phyloP scores from a whole-genome alignment of 2,797 vertebrate species.

The Chloroceryle amazona region DNA sequence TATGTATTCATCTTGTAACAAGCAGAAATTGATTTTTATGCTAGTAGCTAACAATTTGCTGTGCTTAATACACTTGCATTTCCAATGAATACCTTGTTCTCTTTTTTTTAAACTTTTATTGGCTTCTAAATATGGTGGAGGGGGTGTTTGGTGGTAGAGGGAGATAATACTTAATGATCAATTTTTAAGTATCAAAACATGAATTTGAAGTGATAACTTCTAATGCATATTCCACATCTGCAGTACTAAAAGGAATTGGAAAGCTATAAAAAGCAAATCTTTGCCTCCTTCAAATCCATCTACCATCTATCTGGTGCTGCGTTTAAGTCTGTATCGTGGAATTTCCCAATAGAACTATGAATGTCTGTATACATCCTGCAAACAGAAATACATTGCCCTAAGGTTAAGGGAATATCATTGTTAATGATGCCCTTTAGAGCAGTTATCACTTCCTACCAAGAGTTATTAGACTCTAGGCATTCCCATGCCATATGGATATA shows the following conservation, averaged over 20 bases:
- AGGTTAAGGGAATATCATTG: slow-evolving; percentile 62
- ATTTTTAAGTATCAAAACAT: background rate
- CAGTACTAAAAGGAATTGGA: background rate
- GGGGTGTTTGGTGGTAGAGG: background rate
- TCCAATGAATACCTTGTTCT: background rate
- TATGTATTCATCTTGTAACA: background rate
- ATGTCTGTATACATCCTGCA: slow-evolving; percentile 53
- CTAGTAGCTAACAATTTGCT: slow-evolving; percentile 20
- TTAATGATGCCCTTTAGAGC: slow-evolving; percentile 59
- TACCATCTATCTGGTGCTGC: background rate
- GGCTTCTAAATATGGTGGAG: background rate
- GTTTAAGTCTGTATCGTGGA: slow-evolving; percentile 25
- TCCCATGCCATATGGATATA: slow-evolving; percentile 46
- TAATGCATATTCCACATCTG: background rate
- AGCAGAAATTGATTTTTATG: slow-evolving; percentile 48
- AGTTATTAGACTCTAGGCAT: slow-evolving; percentile 51
- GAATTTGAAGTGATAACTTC: background rate
- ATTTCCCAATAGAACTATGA: slow-evolving; percentile 68
- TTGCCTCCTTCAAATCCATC: background rate
- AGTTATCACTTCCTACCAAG: slow-evolving; percentile 65
- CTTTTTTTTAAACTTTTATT: background rate
- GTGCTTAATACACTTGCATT: slow-evolving; percentile 7
- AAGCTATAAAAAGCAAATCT: background rate
- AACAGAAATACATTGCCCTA: slow-evolving; percentile 60
- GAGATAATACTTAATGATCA: background rate